Conservation (phyloP, 2,113 vertebrate species). For the Cathartes aura region DNA sequence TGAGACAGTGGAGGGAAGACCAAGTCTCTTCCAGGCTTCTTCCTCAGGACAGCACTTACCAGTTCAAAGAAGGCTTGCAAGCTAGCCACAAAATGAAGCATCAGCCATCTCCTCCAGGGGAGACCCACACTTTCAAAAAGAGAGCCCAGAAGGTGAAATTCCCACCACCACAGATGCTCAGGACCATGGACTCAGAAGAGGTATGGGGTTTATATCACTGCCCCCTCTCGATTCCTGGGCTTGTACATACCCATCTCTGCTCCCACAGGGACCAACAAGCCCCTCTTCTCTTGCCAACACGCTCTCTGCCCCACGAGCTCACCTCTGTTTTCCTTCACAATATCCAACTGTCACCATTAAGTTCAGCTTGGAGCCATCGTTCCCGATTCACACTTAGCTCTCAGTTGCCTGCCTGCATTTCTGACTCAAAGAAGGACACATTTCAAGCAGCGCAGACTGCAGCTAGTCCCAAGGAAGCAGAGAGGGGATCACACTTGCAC, state of each 20-base stretch:
- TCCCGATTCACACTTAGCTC: fast-evolving
- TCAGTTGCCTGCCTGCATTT: neutral
- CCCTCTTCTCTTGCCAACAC: neutral
- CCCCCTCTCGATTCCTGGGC: neutral
- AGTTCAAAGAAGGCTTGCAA: neutral
- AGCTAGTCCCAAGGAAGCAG: neutral
- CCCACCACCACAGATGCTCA: neutral
- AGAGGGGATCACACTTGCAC: neutral
- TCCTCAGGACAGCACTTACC: neutral
- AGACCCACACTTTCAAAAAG: neutral
- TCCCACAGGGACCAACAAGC: neutral
- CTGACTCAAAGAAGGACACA: neutral
- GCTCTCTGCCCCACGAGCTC: neutral
- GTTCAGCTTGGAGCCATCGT: neutral
- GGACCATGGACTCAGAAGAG: neutral
- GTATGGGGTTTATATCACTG: neutral
- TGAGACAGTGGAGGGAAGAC: neutral
- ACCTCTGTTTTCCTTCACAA: neutral
- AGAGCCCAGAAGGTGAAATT: neutral
- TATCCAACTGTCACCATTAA: neutral
- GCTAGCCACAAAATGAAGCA: neutral
- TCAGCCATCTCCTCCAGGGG: neutral
- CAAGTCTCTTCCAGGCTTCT: neutral
- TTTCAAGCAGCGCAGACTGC: neutral
- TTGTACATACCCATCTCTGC: neutral